Evolutionary conservation across 2,113 vertebrate species (phyloP), one percentile per base, ranked within the genome.

Genomic region (Planiliza haematocheilus): DNA sequence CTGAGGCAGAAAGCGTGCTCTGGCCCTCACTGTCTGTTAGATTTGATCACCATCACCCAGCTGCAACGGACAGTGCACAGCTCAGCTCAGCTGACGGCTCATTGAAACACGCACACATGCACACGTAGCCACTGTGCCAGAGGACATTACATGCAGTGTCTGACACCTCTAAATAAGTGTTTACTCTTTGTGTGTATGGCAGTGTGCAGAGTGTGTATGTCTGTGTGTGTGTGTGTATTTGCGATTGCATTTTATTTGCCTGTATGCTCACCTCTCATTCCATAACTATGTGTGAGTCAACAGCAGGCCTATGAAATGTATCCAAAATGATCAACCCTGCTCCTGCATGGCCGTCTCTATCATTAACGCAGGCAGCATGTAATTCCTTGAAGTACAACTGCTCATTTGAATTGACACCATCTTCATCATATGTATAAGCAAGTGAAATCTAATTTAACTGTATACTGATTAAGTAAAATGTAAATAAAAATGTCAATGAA

Each of bases 91-190:
- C 70, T 82, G 81, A 81, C 24, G 78, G 81, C 87, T 87, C 85
- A 83, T 69, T 86, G 83, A 46, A 73, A 62, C 75, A 77, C 65
- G 14, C 68, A 67, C 61, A 53, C 77, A 55, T 59, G 17, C 62
- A 68, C 74, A 52, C 73, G 74, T 66, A 62, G 72, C 70, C 42
- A 75, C 81, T 77, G 72, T 85, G 90, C 89, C 88, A 91, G 81
- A 86, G 83, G 85, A 92, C 77, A 92, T 91, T 85, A 83, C 84
- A 85, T 75, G 69, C 77, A 79, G 81, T 72, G 86, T 89, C 83
- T 89, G 87, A 92, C 87, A 90, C 86, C 88, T 91, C 85, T 88
- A 91, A 92, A 89, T 91, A 90, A 88, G 84, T 89, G 84, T 90
- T 92, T 90, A 85, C 84, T 86, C 45, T 77, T 69, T 77, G 74